Evolutionary conservation across 2,888 invertebrate species (phyloP), one percentile per base, ranked within the genome.

Genomic region (Archips xylosteana): DNA sequence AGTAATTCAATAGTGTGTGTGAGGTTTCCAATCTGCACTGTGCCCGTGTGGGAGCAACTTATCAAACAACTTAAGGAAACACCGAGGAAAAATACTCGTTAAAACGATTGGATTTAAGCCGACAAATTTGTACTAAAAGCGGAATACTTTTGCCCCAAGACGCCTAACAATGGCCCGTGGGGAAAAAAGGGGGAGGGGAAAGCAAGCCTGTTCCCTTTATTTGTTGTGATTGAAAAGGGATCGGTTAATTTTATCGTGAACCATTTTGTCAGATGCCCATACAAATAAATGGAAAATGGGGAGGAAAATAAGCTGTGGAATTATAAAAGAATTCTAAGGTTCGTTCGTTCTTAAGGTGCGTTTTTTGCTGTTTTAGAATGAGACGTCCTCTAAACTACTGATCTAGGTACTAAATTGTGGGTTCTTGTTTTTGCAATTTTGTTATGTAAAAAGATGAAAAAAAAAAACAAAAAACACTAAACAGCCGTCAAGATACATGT

Each of bases 141-240:
- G 62, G 36, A 63, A 62, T 54, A 54, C 66, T 54, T n/a, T 32
- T n/a, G 34, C 36, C 36, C 49, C 39, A 12, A 13, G 62, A 36
- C 54, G 42, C 8, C 59, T 15, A 60, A 73, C 68, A 73, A 73
- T 73, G 51, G 69, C 69, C 73, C 39, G 47, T 59, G 73, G 73
- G 70, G 63, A 32, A 54, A 45, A 39, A 63, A 62, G 23, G 73
- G 63, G 63, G 54, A 54, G 61, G 47, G 62, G 60, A 9, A 34
- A 34, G 32, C 15, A n/a, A 15, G 9, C 15, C 51, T 59, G 45
- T n/a, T 70, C 42, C 74, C 65, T 65, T 74, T 70, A 74, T 74
- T 70, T 70, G 69, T 74, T 70, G 64, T 74, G 74, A 74, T 74
- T 74, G 74, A 74, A 74, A 74, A 70, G 54, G 74, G 74, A 74